Evolutionary conservation across 1,140 invertebrate species (phyloP).

Genomic region (Lethrus apterus): DNA sequence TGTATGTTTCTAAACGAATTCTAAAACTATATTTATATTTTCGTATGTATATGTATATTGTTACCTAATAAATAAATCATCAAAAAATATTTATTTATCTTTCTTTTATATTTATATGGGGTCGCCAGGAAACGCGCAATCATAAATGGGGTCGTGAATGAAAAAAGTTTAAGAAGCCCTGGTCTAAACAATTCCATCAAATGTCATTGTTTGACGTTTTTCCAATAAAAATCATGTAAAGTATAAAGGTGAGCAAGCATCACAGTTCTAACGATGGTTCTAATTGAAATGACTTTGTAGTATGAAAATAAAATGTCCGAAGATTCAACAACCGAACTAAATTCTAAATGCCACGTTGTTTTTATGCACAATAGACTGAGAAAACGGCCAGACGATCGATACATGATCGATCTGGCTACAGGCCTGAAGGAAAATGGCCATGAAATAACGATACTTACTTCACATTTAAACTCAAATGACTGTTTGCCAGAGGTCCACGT

Average conservation of each 20-base stretch:
- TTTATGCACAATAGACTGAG: constrained; percentile 31
- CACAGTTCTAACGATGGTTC: neutral
- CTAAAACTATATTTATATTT: too few species aligned
- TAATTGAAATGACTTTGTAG: neutral
- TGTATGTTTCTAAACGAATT: too few species aligned
- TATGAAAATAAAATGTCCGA: neutral
- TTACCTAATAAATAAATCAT: too few species aligned
- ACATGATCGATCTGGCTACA: constrained; percentile 29
- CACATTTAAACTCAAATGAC: constrained; percentile 24
- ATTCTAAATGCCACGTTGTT: constrained; percentile 17
- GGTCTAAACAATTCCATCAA: neutral
- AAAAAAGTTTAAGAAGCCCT: neutral
- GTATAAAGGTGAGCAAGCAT: neutral
- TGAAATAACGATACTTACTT: constrained; percentile 28
- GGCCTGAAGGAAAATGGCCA: constrained; percentile 27
- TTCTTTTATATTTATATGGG: too few species aligned
- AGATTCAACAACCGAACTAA: neutral
- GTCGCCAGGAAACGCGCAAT: too few species aligned
- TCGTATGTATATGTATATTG: constrained; percentile 1
- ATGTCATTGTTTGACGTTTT: constrained; percentile 6
- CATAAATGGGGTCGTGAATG: neutral
- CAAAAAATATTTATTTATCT: too few species aligned
- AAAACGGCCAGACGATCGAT: constrained; percentile 29
- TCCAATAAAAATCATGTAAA: constrained; percentile 7
- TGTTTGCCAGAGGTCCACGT: constrained; percentile 27